Base-by-base conservation (phyloP, 1,140 invertebrate species). In the Aporrectodea caliginosa region DNA sequence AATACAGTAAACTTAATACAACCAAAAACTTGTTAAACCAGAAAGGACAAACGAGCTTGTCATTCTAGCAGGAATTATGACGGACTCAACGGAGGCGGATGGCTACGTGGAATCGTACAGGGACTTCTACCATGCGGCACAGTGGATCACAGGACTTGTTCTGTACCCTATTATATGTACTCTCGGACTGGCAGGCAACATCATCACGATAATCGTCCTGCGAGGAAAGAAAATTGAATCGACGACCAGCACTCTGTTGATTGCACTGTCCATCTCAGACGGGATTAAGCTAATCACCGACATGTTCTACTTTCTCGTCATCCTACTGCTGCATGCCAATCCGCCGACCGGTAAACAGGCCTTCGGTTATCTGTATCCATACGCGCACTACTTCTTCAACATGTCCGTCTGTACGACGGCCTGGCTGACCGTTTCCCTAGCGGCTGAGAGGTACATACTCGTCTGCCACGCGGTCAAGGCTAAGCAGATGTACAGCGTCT, bases 401-500 rank as follows among this genome's bases (percentile, higher is more conserved):
- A 77, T 84, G 72, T 84, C 87, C 1, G 83, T 81, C 14, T 86
- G 84, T 76, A 82, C 85, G 14, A 86, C 95, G n/a, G 95, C 97
- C 70, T 99, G 98, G 90, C 90, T 98, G 82, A 98, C 96, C 0
- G 91, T 98, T 70, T 94, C 94, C 0, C 96, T 98, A 22, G 97
- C 96, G 0, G 90, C 97, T 79, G 97, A 99, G 87, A 90, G 97
- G 72, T 98, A 95, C 89, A 93, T 98, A 68, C 95, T 96, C 0
- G 96, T 98, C 0, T 98, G 96, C 86, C 94, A 96, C 87, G 95
- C 95, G 0, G 90, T 97, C 2, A 91, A 91, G 79, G 95, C 95
- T 0, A 90, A 94, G 76, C 93, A 93, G 0, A 90, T 97, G 32
- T 98, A 96, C 88, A 98, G 95, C 0, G 73, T 84, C 22, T 32